A percentile compares a stretch with the other conserved stretches of the same genome.
Conservation (phyloP, 2,113 vertebrate genomes). For the Arizona elegans region DNA sequence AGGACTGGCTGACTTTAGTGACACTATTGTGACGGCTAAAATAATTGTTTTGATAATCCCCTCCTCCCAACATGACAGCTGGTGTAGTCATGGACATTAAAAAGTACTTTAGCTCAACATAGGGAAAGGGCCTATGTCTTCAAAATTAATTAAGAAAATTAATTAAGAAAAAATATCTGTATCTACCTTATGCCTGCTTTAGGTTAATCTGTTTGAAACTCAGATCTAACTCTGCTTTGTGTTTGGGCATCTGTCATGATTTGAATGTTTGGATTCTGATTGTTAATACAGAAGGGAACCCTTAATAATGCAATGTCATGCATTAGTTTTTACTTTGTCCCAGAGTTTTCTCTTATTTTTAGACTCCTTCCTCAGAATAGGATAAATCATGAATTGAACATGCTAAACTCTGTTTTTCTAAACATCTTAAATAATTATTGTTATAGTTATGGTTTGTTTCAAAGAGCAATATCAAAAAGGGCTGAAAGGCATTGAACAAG, state of each 20-base stretch:
- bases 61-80: background rate
- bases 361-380: background rate
- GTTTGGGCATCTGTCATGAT: background rate
- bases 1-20: background rate
- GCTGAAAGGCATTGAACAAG: background rate
- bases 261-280: background rate
- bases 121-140: background rate
- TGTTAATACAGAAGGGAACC: background rate
- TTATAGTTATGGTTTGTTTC: background rate
- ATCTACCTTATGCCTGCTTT: background rate
- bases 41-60: background rate
- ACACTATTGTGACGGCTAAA: background rate
- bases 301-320: background rate
- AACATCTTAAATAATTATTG: background rate
- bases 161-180: background rate
- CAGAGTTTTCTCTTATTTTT: background rate
- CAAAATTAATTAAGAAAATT: background rate
- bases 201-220: background rate
- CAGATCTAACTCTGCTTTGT: too few species aligned
- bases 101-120: background rate
- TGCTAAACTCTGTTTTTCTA: background rate
- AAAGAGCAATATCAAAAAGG: background rate
- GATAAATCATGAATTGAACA: background rate
- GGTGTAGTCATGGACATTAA: background rate
- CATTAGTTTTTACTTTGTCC: background rate